Conservation (phyloP, 2,113 vertebrate species). For the Grantiella picta region DNA sequence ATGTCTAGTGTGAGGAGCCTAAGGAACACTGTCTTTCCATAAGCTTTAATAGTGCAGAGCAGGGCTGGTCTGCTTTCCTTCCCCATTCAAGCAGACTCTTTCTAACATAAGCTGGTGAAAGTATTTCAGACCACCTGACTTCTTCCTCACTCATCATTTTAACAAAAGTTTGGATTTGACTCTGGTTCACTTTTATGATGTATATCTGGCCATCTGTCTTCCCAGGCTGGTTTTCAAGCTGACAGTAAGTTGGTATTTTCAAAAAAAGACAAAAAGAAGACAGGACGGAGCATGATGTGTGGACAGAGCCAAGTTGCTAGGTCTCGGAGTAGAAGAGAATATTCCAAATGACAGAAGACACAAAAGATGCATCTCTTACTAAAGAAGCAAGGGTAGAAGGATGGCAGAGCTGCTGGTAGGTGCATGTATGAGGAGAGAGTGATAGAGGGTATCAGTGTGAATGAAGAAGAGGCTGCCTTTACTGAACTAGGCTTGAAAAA, state of each 20-base stretch:
- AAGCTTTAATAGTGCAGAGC: not conserved
- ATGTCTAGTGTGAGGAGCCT: not conserved
- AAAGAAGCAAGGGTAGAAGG: not conserved
- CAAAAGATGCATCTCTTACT: not conserved
- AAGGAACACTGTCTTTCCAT: not conserved
- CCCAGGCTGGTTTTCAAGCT: slow-evolving; percentile 11
- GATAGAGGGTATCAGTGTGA: not conserved
- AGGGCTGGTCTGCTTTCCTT: not conserved
- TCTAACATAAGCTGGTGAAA: not conserved
- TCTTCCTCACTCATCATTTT: not conserved
- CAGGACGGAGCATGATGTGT: not conserved
- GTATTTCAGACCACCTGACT: not conserved
- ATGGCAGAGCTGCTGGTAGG: not conserved
- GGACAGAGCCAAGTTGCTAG: not conserved
- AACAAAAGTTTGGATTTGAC: not conserved
- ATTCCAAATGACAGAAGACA: not conserved
- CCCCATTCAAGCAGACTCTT: not conserved
- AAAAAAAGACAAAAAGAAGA: not conserved
- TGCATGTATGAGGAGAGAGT: not conserved
- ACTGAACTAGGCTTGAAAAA: not conserved
- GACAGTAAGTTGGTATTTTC: not conserved
- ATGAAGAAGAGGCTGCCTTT: not conserved
- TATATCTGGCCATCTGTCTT: not conserved
- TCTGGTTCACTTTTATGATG: not conserved
- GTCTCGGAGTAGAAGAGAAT: not conserved